A percentile compares a stretch with the other conserved stretches of the same genome.
Evolutionary conservation across 2,113 vertebrate species (phyloP).

Genomic region (Engystomops pustulosus): DNA sequence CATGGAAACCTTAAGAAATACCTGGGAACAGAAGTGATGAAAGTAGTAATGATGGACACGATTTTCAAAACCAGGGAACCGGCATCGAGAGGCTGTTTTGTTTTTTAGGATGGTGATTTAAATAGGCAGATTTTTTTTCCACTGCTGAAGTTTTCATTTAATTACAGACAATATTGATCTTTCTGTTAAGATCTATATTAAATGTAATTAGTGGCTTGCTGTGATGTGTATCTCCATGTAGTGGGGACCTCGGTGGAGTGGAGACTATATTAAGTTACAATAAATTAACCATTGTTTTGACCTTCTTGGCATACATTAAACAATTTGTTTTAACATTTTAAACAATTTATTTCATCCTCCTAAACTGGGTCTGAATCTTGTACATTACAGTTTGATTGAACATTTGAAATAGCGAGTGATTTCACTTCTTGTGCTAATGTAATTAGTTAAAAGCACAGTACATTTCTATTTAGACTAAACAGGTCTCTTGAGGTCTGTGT

Average conservation of each 20-base stretch:
- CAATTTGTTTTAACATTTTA: background rate
- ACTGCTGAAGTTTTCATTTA: background rate
- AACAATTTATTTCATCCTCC: background rate
- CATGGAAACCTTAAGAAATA: background rate
- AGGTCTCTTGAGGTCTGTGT: slow-evolving; percentile 27
- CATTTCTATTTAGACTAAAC: slow-evolving; percentile 1
- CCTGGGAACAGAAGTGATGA: background rate
- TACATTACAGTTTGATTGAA: background rate
- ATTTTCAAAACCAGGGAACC: background rate
- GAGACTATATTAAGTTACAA: background rate
- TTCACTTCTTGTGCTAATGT: slow-evolving; percentile 17
- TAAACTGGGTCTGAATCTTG: background rate
- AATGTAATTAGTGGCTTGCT: slow-evolving; percentile 4
- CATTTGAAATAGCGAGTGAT: background rate
- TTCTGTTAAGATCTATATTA: background rate
- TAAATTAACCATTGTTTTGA: background rate
- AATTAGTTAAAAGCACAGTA: slow-evolving; percentile 22
- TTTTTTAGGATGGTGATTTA: background rate
- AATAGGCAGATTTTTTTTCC: background rate
- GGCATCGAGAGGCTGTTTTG: background rate
- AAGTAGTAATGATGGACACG: no score
- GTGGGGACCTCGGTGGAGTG: background rate
- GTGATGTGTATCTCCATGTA: background rate
- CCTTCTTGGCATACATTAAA: background rate
- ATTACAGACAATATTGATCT: background rate